phyloP scores from a whole-genome alignment of 2,113 vertebrate species.

The Prionailurus bengalensis region DNA sequence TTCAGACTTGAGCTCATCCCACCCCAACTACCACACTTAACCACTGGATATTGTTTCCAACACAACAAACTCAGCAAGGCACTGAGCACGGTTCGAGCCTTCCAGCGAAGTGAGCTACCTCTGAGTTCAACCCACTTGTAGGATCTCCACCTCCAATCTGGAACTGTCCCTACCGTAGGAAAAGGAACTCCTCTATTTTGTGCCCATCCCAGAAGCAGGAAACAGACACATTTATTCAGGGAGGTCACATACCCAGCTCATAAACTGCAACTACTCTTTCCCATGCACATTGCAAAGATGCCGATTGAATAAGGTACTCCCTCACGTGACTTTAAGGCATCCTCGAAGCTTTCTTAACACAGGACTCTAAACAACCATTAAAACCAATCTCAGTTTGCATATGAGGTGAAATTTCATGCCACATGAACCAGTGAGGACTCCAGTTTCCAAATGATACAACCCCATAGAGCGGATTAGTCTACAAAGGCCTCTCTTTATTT shows the following conservation, averaged over 20 bases:
- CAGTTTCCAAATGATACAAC: background rate
- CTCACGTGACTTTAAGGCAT: background rate
- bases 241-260: background rate
- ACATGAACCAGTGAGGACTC: background rate
- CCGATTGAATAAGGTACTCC: background rate
- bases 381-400: background rate
- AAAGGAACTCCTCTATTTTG: background rate
- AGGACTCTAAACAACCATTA: background rate
- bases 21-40: background rate
- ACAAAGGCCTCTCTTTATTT: background rate
- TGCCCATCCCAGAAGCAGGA: background rate
- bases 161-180: background rate
- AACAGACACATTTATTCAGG: background rate
- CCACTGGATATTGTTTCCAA: background rate
- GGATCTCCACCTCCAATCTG: too few species aligned
- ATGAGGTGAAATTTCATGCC: background rate
- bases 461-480: background rate
- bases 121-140: background rate
- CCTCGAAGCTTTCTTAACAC: background rate
- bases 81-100: background rate
- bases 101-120: background rate
- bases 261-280: background rate
- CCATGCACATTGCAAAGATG: background rate
- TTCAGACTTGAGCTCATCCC: background rate
- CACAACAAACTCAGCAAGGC: background rate